These are phyloP conservation scores for Harpalus rufipes DNA, from an alignment of 2,888 invertebrate species.

Conservation along the genomic window DNA sequence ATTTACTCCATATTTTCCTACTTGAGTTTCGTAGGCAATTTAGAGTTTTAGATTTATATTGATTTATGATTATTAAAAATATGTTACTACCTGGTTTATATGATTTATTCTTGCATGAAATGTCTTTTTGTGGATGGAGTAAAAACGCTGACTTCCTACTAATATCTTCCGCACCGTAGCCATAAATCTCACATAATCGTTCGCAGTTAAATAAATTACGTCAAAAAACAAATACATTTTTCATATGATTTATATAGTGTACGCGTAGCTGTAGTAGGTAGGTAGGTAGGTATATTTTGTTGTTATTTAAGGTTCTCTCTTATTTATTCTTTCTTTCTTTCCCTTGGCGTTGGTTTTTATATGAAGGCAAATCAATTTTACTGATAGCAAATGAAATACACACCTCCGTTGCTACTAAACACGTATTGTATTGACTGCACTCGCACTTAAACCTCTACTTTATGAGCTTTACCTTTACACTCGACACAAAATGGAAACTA, in stretches of 20 bases:
- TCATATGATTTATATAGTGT: not conserved
- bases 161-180: not conserved
- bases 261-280: not conserved
- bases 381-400: conserved; percentile 22
- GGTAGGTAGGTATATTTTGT: not conserved
- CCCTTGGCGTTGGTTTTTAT: not conserved
- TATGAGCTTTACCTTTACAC: conserved; percentile 30
- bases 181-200: not conserved
- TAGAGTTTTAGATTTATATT: too few species aligned
- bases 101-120: conserved; percentile 5
- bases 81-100: not conserved
- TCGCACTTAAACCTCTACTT: conserved; percentile 21
- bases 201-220: conserved; percentile 6
- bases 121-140: not conserved
- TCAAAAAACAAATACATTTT: conserved; percentile 7
- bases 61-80: too few species aligned
- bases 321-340: not conserved
- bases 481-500: conserved; percentile 42
- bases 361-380: conserved; percentile 20
- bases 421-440: conserved; percentile 23
- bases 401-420: conserved; percentile 20
- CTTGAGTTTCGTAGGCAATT: too few species aligned
- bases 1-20: too few species aligned
- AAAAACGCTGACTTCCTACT: not conserved
- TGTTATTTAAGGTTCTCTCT: not conserved